Evolutionary conservation across 2,888 invertebrate species (phyloP), one percentile per base, ranked within the genome.

Genomic region (Carabus problematicus): DNA sequence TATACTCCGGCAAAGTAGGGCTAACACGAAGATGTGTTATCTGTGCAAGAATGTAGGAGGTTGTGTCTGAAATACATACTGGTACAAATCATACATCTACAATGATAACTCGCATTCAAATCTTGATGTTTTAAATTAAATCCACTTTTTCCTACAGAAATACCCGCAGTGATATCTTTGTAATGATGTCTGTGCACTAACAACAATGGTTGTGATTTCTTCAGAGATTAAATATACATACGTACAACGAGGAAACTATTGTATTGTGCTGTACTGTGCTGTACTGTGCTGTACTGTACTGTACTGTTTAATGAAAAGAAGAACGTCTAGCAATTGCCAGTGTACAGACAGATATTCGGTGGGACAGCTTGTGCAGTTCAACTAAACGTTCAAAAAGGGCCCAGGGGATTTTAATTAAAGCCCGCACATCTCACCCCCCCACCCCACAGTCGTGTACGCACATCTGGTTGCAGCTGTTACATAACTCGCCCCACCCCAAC

Each of bases 331-430:
- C 6, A 29, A 29, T 29, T 29, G 41, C 14, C 59, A 59, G 41
- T 59, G 7, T 59, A 11, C 14, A 42, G n/a, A n/a, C n/a, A n/a
- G n/a, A n/a, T 42, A 59, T 59, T 42, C 59, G 11, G 16, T 6
- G 42, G 42, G 42, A 42, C 41, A 59, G 39, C 12, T 8, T 29
- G 47, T 39, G 42, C 42, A 61, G 45, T 61, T 16, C 47, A 61
- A 47, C 67, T 67, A 67, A 67, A 67, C 59, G 67, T 69, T 71
- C 71, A 74, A 79, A 81, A 79, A 78, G 78, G 77, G 76, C 81
- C 77, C 79, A 70, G 74, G 79, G 81, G 79, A 76, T 79, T 82
- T 81, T 82, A 82, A 82, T 82, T 82, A 82, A 82, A 82, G 77
- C 77, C 74, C 77, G 75, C 76, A 59, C 47, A 42, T 55, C 42